A percentile compares a stretch with the other conserved stretches of the same genome.
phyloP scores from a whole-genome alignment of 2,113 vertebrate genomes.

The Lontra canadensis region DNA sequence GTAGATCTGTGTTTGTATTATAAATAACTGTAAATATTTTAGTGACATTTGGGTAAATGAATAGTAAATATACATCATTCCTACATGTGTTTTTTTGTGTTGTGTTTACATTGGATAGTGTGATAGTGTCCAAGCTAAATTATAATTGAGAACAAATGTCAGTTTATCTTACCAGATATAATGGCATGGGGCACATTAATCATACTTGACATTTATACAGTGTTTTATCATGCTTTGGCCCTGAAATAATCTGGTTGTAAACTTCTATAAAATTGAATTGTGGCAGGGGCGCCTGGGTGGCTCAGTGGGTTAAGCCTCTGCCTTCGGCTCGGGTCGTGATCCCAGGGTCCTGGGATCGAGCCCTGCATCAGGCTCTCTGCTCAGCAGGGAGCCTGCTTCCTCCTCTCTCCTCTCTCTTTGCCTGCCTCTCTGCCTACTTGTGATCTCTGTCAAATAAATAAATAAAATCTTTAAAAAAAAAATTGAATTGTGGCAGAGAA shows the following conservation, averaged over 20 bases:
- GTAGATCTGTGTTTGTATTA: slow-evolving; percentile 40
- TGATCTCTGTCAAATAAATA: too few relatives aligned
- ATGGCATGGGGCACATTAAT: neutral
- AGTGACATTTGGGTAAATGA: slow-evolving; percentile 3
- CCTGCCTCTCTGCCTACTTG: too few relatives aligned
- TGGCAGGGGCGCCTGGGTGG: neutral
- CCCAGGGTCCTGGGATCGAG: too few relatives aligned
- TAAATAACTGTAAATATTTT: slow-evolving; percentile 12
- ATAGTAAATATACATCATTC: neutral
- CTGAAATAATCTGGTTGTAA: neutral
- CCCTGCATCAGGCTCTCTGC: too few relatives aligned
- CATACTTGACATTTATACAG: neutral
- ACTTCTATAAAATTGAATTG: slow-evolving; percentile 21
- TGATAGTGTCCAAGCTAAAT: slow-evolving; percentile 10
- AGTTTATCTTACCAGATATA: neutral
- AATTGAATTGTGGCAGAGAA: neutral
- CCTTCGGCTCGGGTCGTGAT: too few relatives aligned
- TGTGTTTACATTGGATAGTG: neutral
- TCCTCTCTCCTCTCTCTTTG: too few relatives aligned
- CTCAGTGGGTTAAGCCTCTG: too few relatives aligned
- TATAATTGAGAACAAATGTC: slow-evolving; percentile 6
- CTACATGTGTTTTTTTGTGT: neutral
- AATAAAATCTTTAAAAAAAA: neutral
- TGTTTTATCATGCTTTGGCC: neutral
- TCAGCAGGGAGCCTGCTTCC: too few relatives aligned